Evolutionary conservation across 2,113 vertebrate species (phyloP).

Genomic region (Rallus limicola): DNA sequence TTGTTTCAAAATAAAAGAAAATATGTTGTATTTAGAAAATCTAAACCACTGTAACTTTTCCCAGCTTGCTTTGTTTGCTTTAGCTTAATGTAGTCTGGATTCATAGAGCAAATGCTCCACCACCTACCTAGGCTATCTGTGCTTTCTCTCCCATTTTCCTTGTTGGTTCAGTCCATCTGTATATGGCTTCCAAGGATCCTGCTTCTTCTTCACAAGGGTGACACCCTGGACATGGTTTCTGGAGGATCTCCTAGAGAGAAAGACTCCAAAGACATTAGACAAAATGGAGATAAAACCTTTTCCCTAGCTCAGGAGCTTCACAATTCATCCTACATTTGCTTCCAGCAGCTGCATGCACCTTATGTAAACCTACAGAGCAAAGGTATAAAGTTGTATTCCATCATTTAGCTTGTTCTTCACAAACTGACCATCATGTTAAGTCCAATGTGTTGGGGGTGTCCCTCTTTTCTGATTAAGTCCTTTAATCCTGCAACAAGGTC

Average conservation of each 20-base stretch:
- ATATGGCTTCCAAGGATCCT: background rate
- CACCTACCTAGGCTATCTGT: background rate
- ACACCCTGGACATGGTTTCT: background rate
- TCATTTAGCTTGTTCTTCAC: background rate
- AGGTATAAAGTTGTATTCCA: background rate
- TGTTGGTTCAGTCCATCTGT: background rate
- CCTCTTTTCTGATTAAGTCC: background rate
- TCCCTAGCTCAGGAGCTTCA: background rate
- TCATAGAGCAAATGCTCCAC: background rate
- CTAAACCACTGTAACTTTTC: background rate
- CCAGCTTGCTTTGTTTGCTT: background rate
- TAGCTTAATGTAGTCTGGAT: background rate
- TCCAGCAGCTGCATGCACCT: background rate
- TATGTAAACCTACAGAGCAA: background rate
- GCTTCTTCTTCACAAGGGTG: background rate
- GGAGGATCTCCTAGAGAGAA: background rate
- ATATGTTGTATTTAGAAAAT: background rate
- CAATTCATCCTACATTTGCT: background rate
- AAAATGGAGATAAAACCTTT: background rate
- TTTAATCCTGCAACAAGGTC: background rate
- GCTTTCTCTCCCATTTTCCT: background rate
- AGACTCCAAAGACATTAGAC: background rate
- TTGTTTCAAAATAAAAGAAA: constrained; percentile 14
- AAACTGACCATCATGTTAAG: background rate
- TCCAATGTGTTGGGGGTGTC: rapidly evolving